Conservation (phyloP, 2,797 vertebrate genomes). For the Microcaecilia unicolor region DNA sequence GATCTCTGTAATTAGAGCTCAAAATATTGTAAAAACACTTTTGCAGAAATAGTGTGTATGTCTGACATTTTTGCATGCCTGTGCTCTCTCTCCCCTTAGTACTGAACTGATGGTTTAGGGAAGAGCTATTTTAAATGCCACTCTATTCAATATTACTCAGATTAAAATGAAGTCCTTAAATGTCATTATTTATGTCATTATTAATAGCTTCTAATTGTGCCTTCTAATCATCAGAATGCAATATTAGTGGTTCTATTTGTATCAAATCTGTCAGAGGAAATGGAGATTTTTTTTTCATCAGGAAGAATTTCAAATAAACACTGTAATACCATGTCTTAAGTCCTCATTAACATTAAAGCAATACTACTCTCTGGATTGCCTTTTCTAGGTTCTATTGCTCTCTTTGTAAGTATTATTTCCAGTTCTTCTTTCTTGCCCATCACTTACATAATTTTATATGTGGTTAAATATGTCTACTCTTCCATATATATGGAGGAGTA, state of each 20-base stretch:
- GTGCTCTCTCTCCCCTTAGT: too few relatives aligned
- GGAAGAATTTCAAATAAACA: slow-evolving; percentile 34
- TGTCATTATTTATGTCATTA: slow-evolving; percentile 77
- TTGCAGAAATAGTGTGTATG: too few relatives aligned
- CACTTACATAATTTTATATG: too few relatives aligned
- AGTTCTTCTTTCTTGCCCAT: too few relatives aligned
- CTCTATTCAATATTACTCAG: slow-evolving; percentile 64
- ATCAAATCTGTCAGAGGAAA: slow-evolving; percentile 63
- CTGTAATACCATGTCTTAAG: slow-evolving; percentile 50
- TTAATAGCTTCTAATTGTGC: slow-evolving; percentile 75
- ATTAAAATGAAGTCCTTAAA: slow-evolving; percentile 65
- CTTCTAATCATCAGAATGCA: slow-evolving; percentile 72
- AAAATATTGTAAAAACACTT: too few relatives aligned
- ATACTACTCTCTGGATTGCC: too few relatives aligned
- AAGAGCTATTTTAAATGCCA: slow-evolving; percentile 61
- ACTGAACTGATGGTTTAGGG: slow-evolving; percentile 42
- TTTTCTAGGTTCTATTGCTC: too few relatives aligned
- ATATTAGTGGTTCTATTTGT: slow-evolving; percentile 74
- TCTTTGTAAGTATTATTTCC: too few relatives aligned
- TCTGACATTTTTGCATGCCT: too few relatives aligned
- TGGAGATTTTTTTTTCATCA: slow-evolving; percentile 22
- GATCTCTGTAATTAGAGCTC: too few relatives aligned
- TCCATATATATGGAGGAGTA: too few relatives aligned
- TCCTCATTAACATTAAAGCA: slow-evolving; percentile 36
- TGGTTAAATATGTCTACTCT: too few relatives aligned